Evolutionary conservation across 2,888 invertebrate genomes (phyloP).

Genomic region (Lucinisca nassula): DNA sequence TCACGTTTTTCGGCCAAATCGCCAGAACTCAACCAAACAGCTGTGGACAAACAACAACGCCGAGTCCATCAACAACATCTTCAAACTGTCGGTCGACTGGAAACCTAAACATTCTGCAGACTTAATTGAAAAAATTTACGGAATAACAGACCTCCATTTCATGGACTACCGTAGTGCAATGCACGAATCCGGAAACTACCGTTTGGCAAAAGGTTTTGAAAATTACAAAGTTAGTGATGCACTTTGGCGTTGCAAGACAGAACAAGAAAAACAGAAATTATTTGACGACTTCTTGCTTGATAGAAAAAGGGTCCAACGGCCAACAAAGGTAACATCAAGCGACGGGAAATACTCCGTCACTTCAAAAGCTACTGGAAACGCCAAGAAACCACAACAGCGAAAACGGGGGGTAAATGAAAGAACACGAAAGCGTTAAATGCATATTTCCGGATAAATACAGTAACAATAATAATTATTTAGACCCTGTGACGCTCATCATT

Average conservation of each 20-base stretch:
- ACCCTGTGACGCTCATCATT: too few relatives aligned
- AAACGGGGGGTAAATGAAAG: neutral
- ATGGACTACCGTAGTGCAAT: conserved; percentile 44
- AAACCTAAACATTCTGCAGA: neutral
- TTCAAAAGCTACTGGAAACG: neutral
- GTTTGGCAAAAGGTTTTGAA: neutral
- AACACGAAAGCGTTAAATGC: neutral
- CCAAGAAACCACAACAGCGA: neutral
- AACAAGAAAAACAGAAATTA: neutral
- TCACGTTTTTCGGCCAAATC: neutral
- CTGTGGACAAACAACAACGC: conserved; percentile 47
- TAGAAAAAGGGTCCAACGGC: neutral
- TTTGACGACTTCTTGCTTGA: conserved; percentile 2
- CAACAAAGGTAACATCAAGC: neutral
- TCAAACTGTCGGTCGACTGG: neutral
- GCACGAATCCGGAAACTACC: conserved; percentile 33
- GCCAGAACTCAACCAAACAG: neutral
- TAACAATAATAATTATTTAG: too few relatives aligned
- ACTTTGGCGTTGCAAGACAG: conserved; percentile 11
- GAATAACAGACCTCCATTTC: conserved; percentile 36
- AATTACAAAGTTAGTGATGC: neutral
- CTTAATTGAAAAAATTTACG: conserved; percentile 18
- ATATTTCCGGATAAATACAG: neutral
- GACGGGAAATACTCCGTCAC: conserved; percentile 10
- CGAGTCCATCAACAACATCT: conserved; percentile 24